phyloP scores from a whole-genome alignment of 2,888 invertebrate species.

The Microdon myrmicae region DNA sequence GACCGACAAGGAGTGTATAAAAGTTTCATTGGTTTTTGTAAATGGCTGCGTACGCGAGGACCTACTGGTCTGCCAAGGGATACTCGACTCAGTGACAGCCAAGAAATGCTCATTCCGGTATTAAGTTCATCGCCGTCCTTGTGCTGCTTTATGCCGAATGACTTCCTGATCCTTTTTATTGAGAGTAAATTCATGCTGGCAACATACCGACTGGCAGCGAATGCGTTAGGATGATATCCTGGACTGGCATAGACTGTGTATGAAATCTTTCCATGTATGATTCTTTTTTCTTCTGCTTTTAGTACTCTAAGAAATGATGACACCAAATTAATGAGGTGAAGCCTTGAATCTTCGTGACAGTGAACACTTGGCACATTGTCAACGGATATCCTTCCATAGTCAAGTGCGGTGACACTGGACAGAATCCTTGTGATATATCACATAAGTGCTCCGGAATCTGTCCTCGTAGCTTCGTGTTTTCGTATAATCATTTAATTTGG shows the following conservation, averaged over 20 bases:
- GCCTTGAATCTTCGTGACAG: conserved; percentile 43
- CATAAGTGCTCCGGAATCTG: too few species aligned
- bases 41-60: conserved; percentile 9
- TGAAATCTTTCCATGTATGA: conserved; percentile 22
- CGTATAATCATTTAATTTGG: too few species aligned
- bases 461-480: too few species aligned
- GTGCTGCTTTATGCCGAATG: too few species aligned
- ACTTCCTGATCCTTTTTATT: conserved; percentile 51
- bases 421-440: conserved; percentile 45
- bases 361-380: conserved; percentile 49
- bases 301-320: conserved; percentile 37
- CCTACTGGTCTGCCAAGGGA: conserved; percentile 44
- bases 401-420: conserved; percentile 47
- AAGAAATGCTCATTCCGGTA: too few species aligned
- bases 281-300: too few species aligned
- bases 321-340: conserved; percentile 45
- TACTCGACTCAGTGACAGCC: too few species aligned
- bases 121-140: too few species aligned
- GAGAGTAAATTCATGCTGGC: conserved; percentile 51
- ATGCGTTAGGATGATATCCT: conserved; percentile 24
- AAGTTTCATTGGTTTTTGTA: conserved; percentile 36
- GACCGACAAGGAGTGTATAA: conserved; percentile 23
- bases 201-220: conserved; percentile 34
- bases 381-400: conserved; percentile 45
- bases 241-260: conserved; percentile 11